These are phyloP conservation scores for Chironex yamaguchii DNA, from an alignment of 30 jellyfish, hydroid and myxozoan species.

Conservation along the genomic window DNA sequence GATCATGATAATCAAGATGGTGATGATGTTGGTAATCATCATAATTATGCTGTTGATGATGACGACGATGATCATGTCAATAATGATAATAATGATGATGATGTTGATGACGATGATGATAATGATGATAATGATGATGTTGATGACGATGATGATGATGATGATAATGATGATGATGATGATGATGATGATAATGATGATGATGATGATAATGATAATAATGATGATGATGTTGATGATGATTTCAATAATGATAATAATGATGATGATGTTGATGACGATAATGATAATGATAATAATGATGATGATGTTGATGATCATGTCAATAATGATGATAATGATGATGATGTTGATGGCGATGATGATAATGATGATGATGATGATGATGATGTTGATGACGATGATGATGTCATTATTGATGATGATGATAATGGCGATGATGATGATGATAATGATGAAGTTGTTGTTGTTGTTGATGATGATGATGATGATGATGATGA, in stretches of 20 bases:
- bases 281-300: slow-evolving; percentile 1
- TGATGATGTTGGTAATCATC: not conserved
- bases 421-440: not conserved
- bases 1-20: not conserved
- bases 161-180: slow-evolving; percentile 1
- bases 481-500: slow-evolving; percentile 1
- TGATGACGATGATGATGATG: not conserved
- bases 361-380: not conserved
- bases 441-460: not conserved
- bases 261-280: not conserved
- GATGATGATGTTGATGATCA: not conserved
- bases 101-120: not conserved
- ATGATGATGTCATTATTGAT: not conserved
- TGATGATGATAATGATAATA: not conserved
- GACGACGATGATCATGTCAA: not conserved
- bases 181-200: slow-evolving; percentile 1
- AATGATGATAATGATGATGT: not conserved
- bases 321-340: not conserved
- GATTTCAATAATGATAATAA: too few relatives aligned
- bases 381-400: not conserved
- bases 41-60: not conserved
- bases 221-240: not conserved
- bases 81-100: not conserved
- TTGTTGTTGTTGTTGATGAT: not conserved
- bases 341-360: not conserved